Evolutionary conservation across 1,140 invertebrate genomes (phyloP), one percentile per base, ranked within the genome.

Genomic region (Drosophila yakuba): DNA sequence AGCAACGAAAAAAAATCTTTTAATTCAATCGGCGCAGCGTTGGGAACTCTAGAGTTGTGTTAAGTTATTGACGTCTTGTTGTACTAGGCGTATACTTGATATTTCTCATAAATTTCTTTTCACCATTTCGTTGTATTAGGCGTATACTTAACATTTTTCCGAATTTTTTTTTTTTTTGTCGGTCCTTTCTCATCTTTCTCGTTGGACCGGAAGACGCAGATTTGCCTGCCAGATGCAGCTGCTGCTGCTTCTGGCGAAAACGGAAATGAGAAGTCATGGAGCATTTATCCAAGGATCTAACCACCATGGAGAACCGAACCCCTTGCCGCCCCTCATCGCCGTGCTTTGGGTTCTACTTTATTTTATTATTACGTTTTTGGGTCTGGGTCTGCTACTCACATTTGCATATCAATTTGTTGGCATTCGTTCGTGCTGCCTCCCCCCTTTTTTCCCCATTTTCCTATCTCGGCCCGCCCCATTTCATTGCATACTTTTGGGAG

Each of bases 351-450:
- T 50, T 61, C 50, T 63, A 63, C 69, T 56, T 77, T 89, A 68
- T 78, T 78, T 83, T 88, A 83, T 83, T 88, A 75, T 72, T 78
- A 88, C 61, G 57, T 61, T 75, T 56, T 60, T 52, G 59, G 45
- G 54, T 59, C 38, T 35, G 32, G 61, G 41, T 47, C 54, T 55
- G 41, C 17, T 50, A 68, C 52, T 47, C 83, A 82, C 83, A 86
- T 88, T 86, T 86, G 82, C 83, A 86, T 86, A 88, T 86, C 82
- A 86, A 86, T 86, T 86, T 86, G 82, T 88, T 86, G 67, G 73
- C 68, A 86, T 86, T 86, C 80, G 80, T 66, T 69, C 62, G 67
- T 77, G 73, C 73, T 63, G 69, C 44, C 38, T 48, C 43, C 7
- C 55, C 50, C 5, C 3, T 1, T 25, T 62, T 41, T 38, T 1